Conservation (phyloP, 2,113 vertebrate genomes). For the Mobula hypostoma region DNA sequence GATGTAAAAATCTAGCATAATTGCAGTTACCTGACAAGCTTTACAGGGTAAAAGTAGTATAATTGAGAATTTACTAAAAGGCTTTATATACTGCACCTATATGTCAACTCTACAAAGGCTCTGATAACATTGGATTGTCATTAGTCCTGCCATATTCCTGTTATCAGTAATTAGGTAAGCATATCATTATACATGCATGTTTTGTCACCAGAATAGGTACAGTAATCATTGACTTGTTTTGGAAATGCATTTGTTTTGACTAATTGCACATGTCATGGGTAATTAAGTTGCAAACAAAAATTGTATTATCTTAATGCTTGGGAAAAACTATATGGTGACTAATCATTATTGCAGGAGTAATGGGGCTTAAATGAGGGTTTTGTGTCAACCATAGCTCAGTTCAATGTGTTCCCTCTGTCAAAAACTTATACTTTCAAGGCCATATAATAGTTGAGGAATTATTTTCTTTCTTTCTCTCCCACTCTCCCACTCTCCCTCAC, state of each 20-base stretch:
- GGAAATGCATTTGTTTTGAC: not conserved
- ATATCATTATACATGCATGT: not conserved
- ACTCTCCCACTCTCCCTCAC: no score
- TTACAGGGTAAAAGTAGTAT: not conserved
- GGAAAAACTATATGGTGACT: not conserved
- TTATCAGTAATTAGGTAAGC: constrained; percentile 2
- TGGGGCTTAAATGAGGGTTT: not conserved
- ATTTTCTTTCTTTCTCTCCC: no score
- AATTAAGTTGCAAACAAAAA: not conserved
- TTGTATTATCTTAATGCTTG: not conserved
- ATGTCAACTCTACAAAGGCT: not conserved
- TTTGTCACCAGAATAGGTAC: not conserved
- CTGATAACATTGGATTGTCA: not conserved
- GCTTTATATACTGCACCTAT: not conserved
- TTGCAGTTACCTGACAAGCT: not conserved
- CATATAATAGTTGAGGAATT: not conserved
- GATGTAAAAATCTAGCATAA: not conserved
- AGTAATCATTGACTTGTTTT: not conserved
- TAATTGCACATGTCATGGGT: not conserved
- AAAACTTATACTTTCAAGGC: not conserved
- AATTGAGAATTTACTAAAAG: not conserved
- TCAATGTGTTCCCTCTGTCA: no score
- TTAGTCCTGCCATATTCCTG: not conserved
- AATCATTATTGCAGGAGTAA: constrained; percentile 17
- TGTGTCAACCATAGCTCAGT: no score